These are phyloP conservation scores for Caenorhabditis afra DNA, from an alignment of 2,888 invertebrate genomes.

Conservation along the genomic window DNA sequence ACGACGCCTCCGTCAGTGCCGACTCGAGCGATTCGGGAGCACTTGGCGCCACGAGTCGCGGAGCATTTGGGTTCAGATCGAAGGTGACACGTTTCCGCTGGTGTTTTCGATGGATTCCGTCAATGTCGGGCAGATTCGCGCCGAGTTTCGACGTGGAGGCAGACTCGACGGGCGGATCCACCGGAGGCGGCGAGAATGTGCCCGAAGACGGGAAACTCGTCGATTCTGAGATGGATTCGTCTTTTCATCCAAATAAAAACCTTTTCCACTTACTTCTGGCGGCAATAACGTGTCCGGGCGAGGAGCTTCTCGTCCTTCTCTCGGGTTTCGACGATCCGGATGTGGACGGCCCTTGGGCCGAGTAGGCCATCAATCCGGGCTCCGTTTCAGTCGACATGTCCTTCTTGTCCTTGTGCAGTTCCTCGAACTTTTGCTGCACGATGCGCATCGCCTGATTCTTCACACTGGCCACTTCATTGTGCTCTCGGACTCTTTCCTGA, in stretches of 20 bases:
- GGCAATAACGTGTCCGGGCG: conserved; percentile 66
- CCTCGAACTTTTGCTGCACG: conserved; percentile 72
- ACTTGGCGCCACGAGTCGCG: conserved; percentile 32
- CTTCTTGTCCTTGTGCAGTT: conserved; percentile 57
- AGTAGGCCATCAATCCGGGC: conserved; percentile 16
- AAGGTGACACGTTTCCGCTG: conserved; percentile 76
- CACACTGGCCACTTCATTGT: conserved; percentile 77
- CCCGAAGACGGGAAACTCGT: conserved; percentile 13
- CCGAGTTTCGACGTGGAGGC: conserved; percentile 55
- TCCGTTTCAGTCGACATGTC: conserved; percentile 70
- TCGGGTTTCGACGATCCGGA: conserved; percentile 18
- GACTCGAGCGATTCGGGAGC: conserved; percentile 24
- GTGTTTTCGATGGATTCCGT: conserved; percentile 50
- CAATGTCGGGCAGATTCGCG: conserved; percentile 55
- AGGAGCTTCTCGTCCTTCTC: conserved; percentile 54
- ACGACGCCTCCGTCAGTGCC: conserved; percentile 48
- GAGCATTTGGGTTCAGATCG: conserved; percentile 62
- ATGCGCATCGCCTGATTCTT: conserved; percentile 77
- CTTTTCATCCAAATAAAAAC: conserved; percentile 6
- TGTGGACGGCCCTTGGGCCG: conserved; percentile 24
- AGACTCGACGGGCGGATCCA: conserved; percentile 59
- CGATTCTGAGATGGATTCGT: neutral
- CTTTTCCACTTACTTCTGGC: conserved; percentile 49
- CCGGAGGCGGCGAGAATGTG: conserved; percentile 55
- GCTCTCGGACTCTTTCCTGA: conserved; percentile 75